Evolutionary conservation across 2,888 invertebrate genomes (phyloP).

Genomic region (Monochamus alternatus): DNA sequence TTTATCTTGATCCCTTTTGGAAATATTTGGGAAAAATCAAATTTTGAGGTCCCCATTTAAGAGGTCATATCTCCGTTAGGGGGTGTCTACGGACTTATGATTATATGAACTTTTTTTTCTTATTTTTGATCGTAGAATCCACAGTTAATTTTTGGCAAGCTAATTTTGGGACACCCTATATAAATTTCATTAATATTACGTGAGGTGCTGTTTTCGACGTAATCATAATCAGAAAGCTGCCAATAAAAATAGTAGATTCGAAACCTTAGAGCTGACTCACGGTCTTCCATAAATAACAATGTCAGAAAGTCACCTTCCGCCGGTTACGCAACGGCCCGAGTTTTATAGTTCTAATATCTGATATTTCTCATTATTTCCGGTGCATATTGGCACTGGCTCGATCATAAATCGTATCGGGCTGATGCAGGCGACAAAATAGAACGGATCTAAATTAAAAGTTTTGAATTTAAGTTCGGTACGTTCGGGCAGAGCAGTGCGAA

Average conservation of each 20-base stretch:
- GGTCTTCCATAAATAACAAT: not conserved
- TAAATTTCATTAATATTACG: no score
- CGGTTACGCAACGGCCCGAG: not conserved
- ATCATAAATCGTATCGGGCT: slow-evolving; percentile 5
- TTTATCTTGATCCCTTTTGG: no score
- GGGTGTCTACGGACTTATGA: no score
- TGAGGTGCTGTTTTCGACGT: no score
- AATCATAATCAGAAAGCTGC: not conserved
- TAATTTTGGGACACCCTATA: no score
- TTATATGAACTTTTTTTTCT: no score
- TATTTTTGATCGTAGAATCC: no score
- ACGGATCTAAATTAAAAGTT: slow-evolving; percentile 35
- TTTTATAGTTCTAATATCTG: slow-evolving; percentile 13
- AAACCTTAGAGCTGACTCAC: not conserved
- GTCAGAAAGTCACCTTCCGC: not conserved
- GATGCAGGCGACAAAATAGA: slow-evolving; percentile 33
- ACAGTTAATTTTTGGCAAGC: no score
- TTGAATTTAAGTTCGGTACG: slow-evolving; percentile 23
- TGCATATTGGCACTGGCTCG: slow-evolving; percentile 34
- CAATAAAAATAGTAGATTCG: not conserved
- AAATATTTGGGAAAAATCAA: no score
- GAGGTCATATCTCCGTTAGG: no score
- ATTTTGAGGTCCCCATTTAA: no score
- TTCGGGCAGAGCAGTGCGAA: slow-evolving; percentile 3
- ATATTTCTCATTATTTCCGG: slow-evolving; percentile 28